Conservation (phyloP, 2,888 invertebrate species). For the Melinopterus prodromus region DNA sequence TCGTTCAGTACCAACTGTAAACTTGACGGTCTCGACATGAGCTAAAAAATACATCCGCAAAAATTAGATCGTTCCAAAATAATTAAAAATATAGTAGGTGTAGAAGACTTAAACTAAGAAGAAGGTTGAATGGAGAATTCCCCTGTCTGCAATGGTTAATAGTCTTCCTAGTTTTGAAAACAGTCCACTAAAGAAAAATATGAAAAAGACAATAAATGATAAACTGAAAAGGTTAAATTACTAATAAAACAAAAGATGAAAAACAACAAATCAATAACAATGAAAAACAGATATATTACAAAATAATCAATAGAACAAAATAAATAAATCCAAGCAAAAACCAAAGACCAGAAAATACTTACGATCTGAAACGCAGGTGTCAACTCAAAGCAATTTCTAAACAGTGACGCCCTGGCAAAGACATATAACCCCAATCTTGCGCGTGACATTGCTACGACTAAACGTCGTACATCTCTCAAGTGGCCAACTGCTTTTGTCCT, state of each 20-base stretch:
- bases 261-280: background rate
- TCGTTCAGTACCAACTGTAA: constrained; percentile 84
- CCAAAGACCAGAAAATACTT: constrained; percentile 42
- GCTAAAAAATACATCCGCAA: constrained; percentile 62
- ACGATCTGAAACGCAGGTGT: constrained; percentile 94
- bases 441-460: constrained; percentile 98
- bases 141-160: too few species aligned
- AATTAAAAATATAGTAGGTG: background rate
- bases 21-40: constrained; percentile 82
- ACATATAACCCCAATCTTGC: constrained; percentile 96
- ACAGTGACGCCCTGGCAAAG: constrained; percentile 91
- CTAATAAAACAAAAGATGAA: background rate
- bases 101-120: background rate
- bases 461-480: constrained; percentile 92
- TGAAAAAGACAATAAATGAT: too few species aligned
- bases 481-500: constrained; percentile 98
- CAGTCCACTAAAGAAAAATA: too few species aligned
- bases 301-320: background rate
- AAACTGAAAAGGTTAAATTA: too few species aligned
- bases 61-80: background rate
- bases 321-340: background rate
- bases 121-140: too few species aligned
- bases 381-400: constrained; percentile 96
- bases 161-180: too few species aligned
- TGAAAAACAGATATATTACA: background rate